A percentile compares a stretch with the other conserved stretches of the same genome.
Evolutionary conservation across 2,797 vertebrate genomes (phyloP).

Genomic region (Gouania willdenowi): DNA sequence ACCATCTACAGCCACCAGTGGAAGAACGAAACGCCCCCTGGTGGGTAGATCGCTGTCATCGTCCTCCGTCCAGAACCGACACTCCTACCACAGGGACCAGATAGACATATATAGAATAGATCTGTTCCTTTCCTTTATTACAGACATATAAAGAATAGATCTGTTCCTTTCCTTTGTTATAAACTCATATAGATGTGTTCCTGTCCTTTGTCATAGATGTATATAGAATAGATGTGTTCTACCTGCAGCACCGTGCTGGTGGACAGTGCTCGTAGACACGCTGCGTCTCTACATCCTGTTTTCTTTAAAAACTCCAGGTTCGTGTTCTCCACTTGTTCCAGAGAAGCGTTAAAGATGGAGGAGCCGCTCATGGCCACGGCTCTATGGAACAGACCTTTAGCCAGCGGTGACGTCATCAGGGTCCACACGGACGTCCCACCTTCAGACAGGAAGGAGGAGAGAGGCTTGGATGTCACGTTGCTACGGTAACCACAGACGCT

Average conservation of each 20-base stretch:
- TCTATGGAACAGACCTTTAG: conserved; percentile 72
- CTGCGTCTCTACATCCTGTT: conserved; percentile 60
- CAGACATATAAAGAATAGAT: too few relatives aligned
- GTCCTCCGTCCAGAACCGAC: conserved; percentile 67
- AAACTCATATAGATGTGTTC: too few relatives aligned
- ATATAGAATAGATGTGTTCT: too few relatives aligned
- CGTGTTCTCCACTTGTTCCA: conserved; percentile 67
- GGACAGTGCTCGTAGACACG: conserved; percentile 64
- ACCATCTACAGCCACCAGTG: conserved; percentile 72
- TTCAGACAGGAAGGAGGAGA: too few relatives aligned
- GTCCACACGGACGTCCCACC: conserved; percentile 77
- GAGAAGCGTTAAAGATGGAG: conserved; percentile 49
- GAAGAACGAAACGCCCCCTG: conserved; percentile 46
- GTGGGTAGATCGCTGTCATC: conserved; percentile 63
- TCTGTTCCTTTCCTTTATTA: too few relatives aligned
- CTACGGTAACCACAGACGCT: too few relatives aligned
- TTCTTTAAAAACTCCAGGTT: conserved; percentile 69
- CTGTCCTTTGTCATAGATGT: too few relatives aligned
- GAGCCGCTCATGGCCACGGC: conserved; percentile 79
- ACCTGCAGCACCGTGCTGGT: conserved; percentile 69
- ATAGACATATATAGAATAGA: too few relatives aligned
- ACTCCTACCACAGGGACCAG: conserved; percentile 74
- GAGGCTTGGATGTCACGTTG: too few relatives aligned
- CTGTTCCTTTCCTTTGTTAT: too few relatives aligned
- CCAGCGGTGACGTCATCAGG: conserved; percentile 75